Base-by-base conservation (phyloP, 2,888 invertebrate species). In the Agapetus fuscipes region DNA sequence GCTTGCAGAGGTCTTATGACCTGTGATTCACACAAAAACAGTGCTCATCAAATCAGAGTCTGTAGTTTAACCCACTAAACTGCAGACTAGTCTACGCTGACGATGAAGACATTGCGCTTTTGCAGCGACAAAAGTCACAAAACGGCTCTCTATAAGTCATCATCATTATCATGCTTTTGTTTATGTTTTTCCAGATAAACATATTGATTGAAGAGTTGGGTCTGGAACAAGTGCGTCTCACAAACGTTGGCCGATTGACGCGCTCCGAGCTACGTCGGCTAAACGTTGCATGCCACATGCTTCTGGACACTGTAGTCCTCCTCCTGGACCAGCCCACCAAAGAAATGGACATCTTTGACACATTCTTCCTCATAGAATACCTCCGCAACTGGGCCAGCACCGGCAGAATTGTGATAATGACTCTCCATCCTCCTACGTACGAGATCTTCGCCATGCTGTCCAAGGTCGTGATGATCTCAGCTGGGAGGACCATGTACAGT, bases 361-460 rank as follows among this genome's bases (percentile, higher is more conserved):
- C 93, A 0, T 95, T 94, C 63, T 95, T 95, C 61, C 63, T 95
- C 33, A 84, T 95, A 40, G 94, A 95, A 59, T 95, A 93, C 60
- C 65, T 95, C 49, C 76, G 93, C 48, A 91, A 93, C 58, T 95
- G 94, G 89, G 86, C 88, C 17, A 72, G 76, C 49, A 73, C 76
- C 26, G 78, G 86, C 1, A 72, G 90, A 49, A 84, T 91, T 32
- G 89, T 93, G 10, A 79, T 95, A 30, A 75, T 95, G 66, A 93
- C 94, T 1, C 66, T 94, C 17, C 91, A 93, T 57, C 94, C 95
- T 14, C 91, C 94, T 3, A 94, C 93, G 1, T 91, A 91, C 56
- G 94, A 95, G 62, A 93, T 95, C 50, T 82, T 94, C 48, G 89
- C 91, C 17, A 95, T 95, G 94, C 72, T 90, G 34, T 83, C 86